These are phyloP conservation scores for Neolamprologus modestus DNA, from an alignment of 2,113 vertebrate species.

Conservation along the genomic window DNA sequence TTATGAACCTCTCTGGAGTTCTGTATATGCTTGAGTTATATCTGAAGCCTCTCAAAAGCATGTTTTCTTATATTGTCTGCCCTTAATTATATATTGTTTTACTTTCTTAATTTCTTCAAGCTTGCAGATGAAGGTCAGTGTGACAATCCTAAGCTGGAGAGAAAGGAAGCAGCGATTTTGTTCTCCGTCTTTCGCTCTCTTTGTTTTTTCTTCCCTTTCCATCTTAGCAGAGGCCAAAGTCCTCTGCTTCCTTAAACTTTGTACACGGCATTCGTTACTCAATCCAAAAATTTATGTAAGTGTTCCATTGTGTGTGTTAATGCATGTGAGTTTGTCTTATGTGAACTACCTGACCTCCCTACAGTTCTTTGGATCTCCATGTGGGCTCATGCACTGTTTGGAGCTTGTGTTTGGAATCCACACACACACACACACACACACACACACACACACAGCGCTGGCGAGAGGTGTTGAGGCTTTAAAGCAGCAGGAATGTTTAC, in stretches of 20 bases:
- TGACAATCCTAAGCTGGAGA: not conserved
- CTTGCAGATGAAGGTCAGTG: not conserved
- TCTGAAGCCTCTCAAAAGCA: not conserved
- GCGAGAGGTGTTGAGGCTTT: conserved; percentile 15
- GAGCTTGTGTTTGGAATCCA: conserved; percentile 18
- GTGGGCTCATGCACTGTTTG: conserved; percentile 14
- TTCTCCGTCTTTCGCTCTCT: not conserved
- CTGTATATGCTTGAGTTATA: not conserved
- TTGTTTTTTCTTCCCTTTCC: not conserved
- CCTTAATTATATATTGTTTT: not conserved
- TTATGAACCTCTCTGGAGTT: not conserved
- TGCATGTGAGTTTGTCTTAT: not conserved
- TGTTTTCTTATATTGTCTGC: not conserved
- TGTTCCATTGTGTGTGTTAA: not conserved
- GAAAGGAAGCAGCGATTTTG: not conserved
- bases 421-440: conserved; percentile 6
- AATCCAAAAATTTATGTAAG: conserved; percentile 36
- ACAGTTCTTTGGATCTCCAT: conserved; percentile 15
- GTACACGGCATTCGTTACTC: conserved; percentile 1
- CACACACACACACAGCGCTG: not conserved
- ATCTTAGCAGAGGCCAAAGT: conserved; percentile 26
- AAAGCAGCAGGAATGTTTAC: conserved; percentile 52
- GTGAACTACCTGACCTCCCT: conserved; percentile 33
- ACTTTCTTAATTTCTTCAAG: not conserved
- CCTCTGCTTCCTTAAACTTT: conserved; percentile 35